phyloP scores from a whole-genome alignment of 2,113 vertebrate genomes.

The Semicossyphus pulcher region DNA sequence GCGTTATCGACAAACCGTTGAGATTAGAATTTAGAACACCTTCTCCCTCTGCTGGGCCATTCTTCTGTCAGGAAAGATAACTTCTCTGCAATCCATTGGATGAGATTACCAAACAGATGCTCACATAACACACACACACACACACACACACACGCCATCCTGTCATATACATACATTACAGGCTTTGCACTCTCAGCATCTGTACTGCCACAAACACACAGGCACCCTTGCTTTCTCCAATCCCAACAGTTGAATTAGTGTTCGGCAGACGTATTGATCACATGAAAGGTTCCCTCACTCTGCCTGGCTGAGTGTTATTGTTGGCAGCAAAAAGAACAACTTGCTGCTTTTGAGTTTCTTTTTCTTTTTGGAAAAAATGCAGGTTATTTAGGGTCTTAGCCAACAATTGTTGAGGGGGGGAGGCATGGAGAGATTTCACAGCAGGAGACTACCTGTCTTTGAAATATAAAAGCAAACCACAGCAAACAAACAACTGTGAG shows the following conservation, averaged over 20 bases:
- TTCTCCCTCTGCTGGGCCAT: constrained; percentile 40
- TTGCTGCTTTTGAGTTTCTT: background rate
- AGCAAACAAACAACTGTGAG: too few species aligned
- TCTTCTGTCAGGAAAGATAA: constrained; percentile 54
- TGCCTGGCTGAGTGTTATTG: constrained; percentile 1
- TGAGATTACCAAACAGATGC: constrained; percentile 18
- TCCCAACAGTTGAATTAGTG: constrained; percentile 10
- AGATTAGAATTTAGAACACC: constrained; percentile 64
- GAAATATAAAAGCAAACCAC: too few species aligned
- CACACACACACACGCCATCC: background rate
- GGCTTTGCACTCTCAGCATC: constrained; percentile 12
- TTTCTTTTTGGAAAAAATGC: background rate
- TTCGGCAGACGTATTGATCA: constrained; percentile 41
- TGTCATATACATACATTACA: background rate
- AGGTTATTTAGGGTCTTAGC: background rate
- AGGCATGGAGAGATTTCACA: background rate
- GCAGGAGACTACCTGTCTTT: too few species aligned
- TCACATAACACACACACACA: constrained; percentile 10
- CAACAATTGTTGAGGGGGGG: background rate
- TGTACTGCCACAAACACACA: constrained; percentile 3
- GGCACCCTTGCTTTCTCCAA: background rate
- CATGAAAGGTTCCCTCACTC: constrained; percentile 10
- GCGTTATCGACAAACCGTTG: constrained; percentile 59
- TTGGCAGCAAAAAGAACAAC: constrained; percentile 14
- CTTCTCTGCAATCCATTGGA: constrained; percentile 33